A percentile compares a stretch with the other conserved stretches of the same genome.
Conservation (phyloP, 2,888 invertebrate species). For the Ectemnius continuus region DNA sequence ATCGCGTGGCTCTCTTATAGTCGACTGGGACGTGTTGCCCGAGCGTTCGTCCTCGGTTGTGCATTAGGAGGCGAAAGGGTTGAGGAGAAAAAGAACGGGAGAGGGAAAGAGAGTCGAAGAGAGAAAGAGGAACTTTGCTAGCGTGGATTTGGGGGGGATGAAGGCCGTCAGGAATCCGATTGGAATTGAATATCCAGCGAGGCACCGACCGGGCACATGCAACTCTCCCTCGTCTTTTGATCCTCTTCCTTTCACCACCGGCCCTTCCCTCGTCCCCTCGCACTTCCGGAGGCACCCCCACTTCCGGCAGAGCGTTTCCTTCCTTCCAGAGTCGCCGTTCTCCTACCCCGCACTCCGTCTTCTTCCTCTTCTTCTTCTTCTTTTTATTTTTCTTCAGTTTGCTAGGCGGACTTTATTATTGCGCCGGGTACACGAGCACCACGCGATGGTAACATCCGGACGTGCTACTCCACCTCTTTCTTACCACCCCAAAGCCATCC, state of each 20-base stretch:
- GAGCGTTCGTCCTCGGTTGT: no score
- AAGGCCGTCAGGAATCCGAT: constrained; percentile 48
- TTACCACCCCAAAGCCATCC: no score
- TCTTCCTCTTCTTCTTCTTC: not conserved
- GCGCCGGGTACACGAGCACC: not conserved
- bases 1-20: no score
- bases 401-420: constrained; percentile 11
- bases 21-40: no score
- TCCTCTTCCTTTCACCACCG: not conserved
- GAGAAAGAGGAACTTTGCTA: constrained; percentile 12
- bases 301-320: constrained; percentile 12
- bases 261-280: not conserved
- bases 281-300: not conserved
- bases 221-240: constrained; percentile 1
- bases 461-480: no score
- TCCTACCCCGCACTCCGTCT: not conserved
- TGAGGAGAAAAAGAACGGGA: not conserved
- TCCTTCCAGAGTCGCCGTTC: constrained; percentile 8
- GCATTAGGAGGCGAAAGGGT: not conserved
- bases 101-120: constrained; percentile 26
- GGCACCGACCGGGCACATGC: not conserved
- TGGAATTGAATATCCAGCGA: constrained; percentile 49
- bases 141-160: constrained; percentile 1
- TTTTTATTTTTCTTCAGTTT: not conserved
- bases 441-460: not conserved